phyloP scores from a whole-genome alignment of 2,797 vertebrate genomes.

The Agapornis canus region DNA sequence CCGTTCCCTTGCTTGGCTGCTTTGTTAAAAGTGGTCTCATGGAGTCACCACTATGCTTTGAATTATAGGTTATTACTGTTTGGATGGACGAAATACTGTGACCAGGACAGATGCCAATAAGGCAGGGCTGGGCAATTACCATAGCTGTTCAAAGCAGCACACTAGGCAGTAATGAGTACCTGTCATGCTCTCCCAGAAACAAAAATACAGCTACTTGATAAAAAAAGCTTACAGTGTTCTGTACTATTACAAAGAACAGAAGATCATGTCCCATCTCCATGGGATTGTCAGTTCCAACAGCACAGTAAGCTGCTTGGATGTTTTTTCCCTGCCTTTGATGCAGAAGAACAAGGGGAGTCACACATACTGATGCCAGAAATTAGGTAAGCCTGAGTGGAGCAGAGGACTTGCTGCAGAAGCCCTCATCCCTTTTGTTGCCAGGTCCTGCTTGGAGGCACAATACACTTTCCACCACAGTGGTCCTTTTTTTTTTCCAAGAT shows the following conservation, averaged over 20 bases:
- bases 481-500: not conserved
- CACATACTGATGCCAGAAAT: not conserved
- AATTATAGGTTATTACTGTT: not conserved
- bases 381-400: not conserved
- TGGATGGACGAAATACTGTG: not conserved
- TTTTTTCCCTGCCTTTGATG: not conserved
- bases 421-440: not conserved
- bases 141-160: not conserved
- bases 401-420: not conserved
- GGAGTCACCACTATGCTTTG: not conserved
- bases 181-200: not conserved
- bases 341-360: not conserved
- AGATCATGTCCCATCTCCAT: not conserved
- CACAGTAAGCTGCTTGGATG: not conserved
- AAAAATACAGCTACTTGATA: not conserved
- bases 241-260: not conserved
- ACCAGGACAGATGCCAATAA: conserved; percentile 22
- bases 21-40: not conserved
- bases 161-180: not conserved
- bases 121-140: not conserved
- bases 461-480: not conserved
- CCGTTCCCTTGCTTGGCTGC: conserved; percentile 8
- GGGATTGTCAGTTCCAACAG: not conserved
- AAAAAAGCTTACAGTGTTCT: not conserved
- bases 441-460: not conserved